phyloP scores from a whole-genome alignment of 2,888 invertebrate genomes.

The Ditula angustiorana region DNA sequence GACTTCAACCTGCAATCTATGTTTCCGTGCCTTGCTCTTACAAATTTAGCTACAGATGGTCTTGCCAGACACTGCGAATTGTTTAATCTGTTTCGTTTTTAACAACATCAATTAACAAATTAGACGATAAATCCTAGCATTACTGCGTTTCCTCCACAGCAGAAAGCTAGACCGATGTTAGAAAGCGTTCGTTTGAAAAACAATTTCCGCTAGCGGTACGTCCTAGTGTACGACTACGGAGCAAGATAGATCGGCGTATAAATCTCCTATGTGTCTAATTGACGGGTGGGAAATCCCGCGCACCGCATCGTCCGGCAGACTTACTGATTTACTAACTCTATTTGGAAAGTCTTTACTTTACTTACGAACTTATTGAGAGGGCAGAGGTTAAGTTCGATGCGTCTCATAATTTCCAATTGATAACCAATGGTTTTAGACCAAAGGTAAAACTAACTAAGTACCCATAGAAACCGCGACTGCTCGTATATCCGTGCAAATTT shows the following conservation, averaged over 20 bases:
- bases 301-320: slow-evolving; percentile 45
- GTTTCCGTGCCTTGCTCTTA: too few species aligned
- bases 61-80: too few species aligned
- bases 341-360: slow-evolving; percentile 47
- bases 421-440: neutral
- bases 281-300: slow-evolving; percentile 69
- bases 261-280: slow-evolving; percentile 81
- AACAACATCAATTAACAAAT: neutral
- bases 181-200: slow-evolving; percentile 66
- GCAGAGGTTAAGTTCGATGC: neutral
- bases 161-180: slow-evolving; percentile 42
- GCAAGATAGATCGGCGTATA: slow-evolving; percentile 79
- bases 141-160: neutral
- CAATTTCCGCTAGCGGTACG: slow-evolving; percentile 63
- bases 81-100: too few species aligned
- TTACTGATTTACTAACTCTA: slow-evolving; percentile 67
- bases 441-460: too few species aligned
- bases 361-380: slow-evolving; percentile 35
- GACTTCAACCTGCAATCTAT: too few species aligned
- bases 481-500: too few species aligned
- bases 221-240: slow-evolving; percentile 49
- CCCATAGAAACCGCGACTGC: too few species aligned
- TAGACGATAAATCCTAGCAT: neutral
- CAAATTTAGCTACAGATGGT: too few species aligned
- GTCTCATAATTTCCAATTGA: neutral